Conservation (phyloP, 2,113 vertebrate genomes). For the Callopanchax toddi region DNA sequence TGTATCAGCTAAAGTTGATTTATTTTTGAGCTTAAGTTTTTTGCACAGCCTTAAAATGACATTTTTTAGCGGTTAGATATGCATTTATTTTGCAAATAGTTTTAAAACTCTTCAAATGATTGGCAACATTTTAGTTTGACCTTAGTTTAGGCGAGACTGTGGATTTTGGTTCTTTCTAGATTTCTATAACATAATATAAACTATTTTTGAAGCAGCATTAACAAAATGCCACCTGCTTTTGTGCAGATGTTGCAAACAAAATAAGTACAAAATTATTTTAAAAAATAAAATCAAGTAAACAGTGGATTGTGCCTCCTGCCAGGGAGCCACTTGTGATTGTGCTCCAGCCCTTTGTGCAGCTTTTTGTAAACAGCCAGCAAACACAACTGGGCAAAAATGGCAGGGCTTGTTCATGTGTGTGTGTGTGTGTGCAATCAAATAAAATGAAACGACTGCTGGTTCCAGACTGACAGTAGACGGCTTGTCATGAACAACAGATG, state of each 20-base stretch:
- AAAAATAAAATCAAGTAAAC: not conserved
- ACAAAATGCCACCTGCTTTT: too few relatives aligned
- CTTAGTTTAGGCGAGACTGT: too few relatives aligned
- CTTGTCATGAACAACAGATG: slow-evolving; percentile 38
- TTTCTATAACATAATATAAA: too few relatives aligned
- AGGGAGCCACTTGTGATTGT: slow-evolving; percentile 17
- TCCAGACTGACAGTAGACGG: slow-evolving; percentile 34
- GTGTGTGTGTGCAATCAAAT: slow-evolving; percentile 16
- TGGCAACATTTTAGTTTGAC: too few relatives aligned
- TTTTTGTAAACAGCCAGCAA: slow-evolving; percentile 33
- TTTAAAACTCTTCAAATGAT: too few relatives aligned
- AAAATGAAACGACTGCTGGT: slow-evolving; percentile 11
- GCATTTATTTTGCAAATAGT: too few relatives aligned
- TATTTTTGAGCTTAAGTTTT: too few relatives aligned
- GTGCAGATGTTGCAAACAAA: not conserved
- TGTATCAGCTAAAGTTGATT: too few relatives aligned
- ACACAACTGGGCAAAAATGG: slow-evolving; percentile 20
- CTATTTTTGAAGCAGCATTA: too few relatives aligned
- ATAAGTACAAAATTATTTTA: not conserved
- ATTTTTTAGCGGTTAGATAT: too few relatives aligned
- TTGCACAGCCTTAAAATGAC: too few relatives aligned
- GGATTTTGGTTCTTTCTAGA: too few relatives aligned
- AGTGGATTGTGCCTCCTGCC: slow-evolving; percentile 4
- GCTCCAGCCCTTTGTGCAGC: slow-evolving; percentile 6
- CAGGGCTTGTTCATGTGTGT: slow-evolving; percentile 27